These are phyloP conservation scores for Nestor notabilis DNA, from an alignment of 2,113 vertebrate species.

Conservation along the genomic window DNA sequence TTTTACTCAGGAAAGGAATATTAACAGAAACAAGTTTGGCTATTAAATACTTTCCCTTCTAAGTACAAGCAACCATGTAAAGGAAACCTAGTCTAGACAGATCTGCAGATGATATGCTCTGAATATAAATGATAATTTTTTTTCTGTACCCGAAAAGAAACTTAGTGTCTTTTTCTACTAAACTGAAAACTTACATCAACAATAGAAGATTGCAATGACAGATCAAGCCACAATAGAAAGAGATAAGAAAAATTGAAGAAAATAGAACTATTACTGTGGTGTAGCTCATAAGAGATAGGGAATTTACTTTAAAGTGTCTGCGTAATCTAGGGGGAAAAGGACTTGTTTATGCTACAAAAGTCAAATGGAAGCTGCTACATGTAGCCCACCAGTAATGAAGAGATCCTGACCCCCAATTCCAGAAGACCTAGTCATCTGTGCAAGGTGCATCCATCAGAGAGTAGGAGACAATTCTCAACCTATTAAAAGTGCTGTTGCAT, in stretches of 20 bases:
- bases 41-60: background rate
- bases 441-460: background rate
- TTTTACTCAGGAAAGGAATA: background rate
- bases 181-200: background rate
- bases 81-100: background rate
- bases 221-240: background rate
- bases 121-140: background rate
- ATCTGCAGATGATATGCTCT: background rate
- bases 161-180: background rate
- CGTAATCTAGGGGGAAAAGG: rapidly evolving
- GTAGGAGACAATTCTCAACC: background rate
- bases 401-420: background rate
- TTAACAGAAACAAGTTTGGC: background rate
- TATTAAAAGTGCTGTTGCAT: background rate
- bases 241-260: background rate
- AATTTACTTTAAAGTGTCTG: background rate
- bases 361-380: background rate
- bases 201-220: background rate
- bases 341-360: background rate
- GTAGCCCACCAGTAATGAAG: background rate
- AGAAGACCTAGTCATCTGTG: background rate
- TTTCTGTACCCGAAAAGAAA: background rate
- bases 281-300: background rate
- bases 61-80: background rate
- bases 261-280: background rate